Base-by-base conservation (phyloP, 2,888 invertebrate species). In the Hybos culiciformis region DNA sequence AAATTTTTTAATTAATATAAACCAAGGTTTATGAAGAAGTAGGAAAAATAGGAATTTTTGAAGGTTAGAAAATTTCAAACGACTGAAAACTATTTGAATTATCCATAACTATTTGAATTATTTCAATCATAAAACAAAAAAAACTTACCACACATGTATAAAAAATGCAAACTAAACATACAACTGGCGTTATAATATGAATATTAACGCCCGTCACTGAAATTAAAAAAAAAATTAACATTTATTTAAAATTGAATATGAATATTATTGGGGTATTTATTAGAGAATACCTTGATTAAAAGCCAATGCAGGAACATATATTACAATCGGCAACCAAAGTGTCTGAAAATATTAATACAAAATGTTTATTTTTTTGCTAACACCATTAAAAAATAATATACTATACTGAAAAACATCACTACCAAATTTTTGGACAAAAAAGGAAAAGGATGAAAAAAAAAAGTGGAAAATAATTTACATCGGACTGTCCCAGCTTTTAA, bases 111-210 rank as follows among this genome's bases (percentile, higher is more conserved):
- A n/a, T n/a, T n/a, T n/a, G n/a, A n/a, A n/a, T n/a, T n/a, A 24
- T 6, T 24, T 8, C 11, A 8, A 8, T 8, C 7, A 11, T 24
- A 8, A 24, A 8, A 8, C 11, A 6, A 8, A 11, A 11, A 24
- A 31, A 48, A 80, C 56, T 85, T 82, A 69, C 87, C 83, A 50
- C 88, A 45, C 87, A 84, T 1, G 92, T 92, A 66, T 93, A 93
- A 68, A 92, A 88, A 55, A 91, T 91, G 68, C 83, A 52, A 75
- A 63, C 59, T 29, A 82, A 64, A 61, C 87, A 87, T 2, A 88
- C 83, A 14, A 83, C 74, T 1, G 87, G 80, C 2, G 87, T 85
- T 9, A 87, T 78, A 26, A 83, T 67, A 61, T 88, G 87, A 31
- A 88, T 75, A 55, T 83, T 79, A 11, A 88, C 74, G 39, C 87